Evolutionary conservation across 1,140 invertebrate species (phyloP), one percentile per base, ranked within the genome.

Genomic region (Papilio dardanus): DNA sequence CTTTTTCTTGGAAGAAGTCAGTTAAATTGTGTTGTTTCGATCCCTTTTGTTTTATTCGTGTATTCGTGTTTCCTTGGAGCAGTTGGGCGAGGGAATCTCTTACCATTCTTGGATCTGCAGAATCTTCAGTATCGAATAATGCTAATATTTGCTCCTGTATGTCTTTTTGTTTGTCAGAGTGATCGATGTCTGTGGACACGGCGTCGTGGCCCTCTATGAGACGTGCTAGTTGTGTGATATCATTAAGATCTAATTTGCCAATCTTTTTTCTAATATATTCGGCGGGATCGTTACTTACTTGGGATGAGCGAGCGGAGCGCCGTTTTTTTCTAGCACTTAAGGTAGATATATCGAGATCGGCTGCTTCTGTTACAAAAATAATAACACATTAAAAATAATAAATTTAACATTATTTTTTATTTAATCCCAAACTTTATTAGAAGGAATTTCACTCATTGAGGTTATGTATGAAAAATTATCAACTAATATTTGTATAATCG

Each of bases 201-300:
- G 83, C 77, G 71, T 93, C 90, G 76, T 89, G 88, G 1, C 86
- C 86, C 35, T 92, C 88, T 5, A 92, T 84, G 16, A 92, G 85
- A 14, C 86, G 84, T 8, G 88, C 89, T 58, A 93, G 77, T 42
- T 88, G 81, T n/a, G 86, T 87, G 40, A 93, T 87, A 71, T 91
- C 88, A 46, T 91, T 84, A 74, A 93, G 84, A 71, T 89, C 85
- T 73, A 93, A 82, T 78, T 88, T 88, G 24, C 87, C 89, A 79
- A 93, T 90, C 76, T 88, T 86, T 81, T 87, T 87, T 50, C 89
- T 85, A 66, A 92, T 86, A 67, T 88, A 87, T 66, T 93, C 91
- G 12, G 86, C 86, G 16, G 88, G 79, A 76, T 90, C 89, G 74
- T 79, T 93, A 93, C 91, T 93, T 93, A 93, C 91, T 87, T 92